Conservation (phyloP, 2,888 invertebrate species). For the Pardosa pseudoannulata region DNA sequence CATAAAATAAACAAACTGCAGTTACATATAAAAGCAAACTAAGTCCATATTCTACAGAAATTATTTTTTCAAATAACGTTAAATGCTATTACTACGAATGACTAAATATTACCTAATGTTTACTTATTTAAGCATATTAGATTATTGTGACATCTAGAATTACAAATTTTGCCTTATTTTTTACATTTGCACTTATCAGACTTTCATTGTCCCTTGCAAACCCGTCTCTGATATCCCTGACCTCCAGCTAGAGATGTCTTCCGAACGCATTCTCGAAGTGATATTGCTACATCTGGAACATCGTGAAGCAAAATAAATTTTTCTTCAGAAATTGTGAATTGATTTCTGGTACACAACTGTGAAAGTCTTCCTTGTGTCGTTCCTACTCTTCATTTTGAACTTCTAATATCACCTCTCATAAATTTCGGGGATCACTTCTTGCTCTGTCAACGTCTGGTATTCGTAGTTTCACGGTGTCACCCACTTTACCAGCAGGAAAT, state of each 20-base stretch:
- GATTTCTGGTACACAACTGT: constrained; percentile 8
- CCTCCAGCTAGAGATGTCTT: constrained; percentile 5
- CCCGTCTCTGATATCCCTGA: constrained; percentile 22
- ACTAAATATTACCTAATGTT: too few relatives aligned
- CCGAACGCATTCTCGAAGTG: constrained; percentile 2
- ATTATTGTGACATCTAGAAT: constrained; percentile 25
- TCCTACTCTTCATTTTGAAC: constrained; percentile 32
- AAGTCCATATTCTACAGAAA: too few relatives aligned
- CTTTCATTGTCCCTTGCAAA: neutral
- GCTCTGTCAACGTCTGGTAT: constrained; percentile 12
- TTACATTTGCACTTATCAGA: constrained; percentile 20
- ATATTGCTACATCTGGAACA: constrained; percentile 17
- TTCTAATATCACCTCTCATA: constrained; percentile 21
- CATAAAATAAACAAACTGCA: too few relatives aligned
- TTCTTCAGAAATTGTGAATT: constrained; percentile 7
- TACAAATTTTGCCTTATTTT: too few relatives aligned
- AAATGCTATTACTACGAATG: too few relatives aligned
- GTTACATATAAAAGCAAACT: too few relatives aligned
- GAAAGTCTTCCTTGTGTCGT: constrained; percentile 13
- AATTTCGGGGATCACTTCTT: constrained; percentile 4
- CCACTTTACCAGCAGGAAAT: constrained; percentile 10
- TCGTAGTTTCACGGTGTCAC: constrained; percentile 26
- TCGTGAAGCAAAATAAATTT: constrained; percentile 17
- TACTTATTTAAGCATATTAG: too few relatives aligned
- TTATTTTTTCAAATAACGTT: too few relatives aligned